Base-by-base conservation (phyloP, 2,888 invertebrate genomes). In the Tetragnatha montana region DNA sequence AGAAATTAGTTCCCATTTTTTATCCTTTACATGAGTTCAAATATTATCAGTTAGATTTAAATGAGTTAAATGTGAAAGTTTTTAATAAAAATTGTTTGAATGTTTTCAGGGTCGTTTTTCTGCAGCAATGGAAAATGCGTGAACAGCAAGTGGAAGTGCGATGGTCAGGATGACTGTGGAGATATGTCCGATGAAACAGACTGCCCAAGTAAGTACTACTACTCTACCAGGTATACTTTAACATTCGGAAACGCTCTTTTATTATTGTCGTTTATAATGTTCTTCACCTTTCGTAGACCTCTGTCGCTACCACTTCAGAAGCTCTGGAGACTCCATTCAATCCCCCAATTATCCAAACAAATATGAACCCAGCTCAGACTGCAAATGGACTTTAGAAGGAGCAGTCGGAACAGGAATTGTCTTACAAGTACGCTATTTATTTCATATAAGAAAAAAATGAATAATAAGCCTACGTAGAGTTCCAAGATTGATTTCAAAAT, bases 331-430 rank as follows among this genome's bases (percentile, higher is more conserved):
- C 94, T 97, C 98, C 8, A 97, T 98, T 21, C 98, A 98, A 93
- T 97, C 98, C 92, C 98, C 98, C 1, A 98, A 96, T 93, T 98
- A 98, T 94, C 98, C 98, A 6, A 97, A 98, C 93, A 97, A 98
- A 93, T 99, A 99, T 93, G 96, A 96, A 91, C 96, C 98, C 6
- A 95, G 98, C 92, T 96, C 97, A 92, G 97, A 98, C 93, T 99
- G 99, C 94, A 98, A 98, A 94, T 98, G 98, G 98, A 98, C 98
- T 0, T 95, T 99, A 91, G 98, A 99, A 94, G 98, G 98, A 60
- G 98, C 98, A 7, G 96, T 98, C 94, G 98, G 98, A 87, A 97
- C 98, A 94, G 98, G 98, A 93, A 98, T 98, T 92, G 95, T 98
- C 87, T 94, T 98, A 92, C 97, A 97, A 94, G 95, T 95, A 93